Base-by-base conservation (phyloP, 2,888 invertebrate species). In the Pimpla rufipes region DNA sequence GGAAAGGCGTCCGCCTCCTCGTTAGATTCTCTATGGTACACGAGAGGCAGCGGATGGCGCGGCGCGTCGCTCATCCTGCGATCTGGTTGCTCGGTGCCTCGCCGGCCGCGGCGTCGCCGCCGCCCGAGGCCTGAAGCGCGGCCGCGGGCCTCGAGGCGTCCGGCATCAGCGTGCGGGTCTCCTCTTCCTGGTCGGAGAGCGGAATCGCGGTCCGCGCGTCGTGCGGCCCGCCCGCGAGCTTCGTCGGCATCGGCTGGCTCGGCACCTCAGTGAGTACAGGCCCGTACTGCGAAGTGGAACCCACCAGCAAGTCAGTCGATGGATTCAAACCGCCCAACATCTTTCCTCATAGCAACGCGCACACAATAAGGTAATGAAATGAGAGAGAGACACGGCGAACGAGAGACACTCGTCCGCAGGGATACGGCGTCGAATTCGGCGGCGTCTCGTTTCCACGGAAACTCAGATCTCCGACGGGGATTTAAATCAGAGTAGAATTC, bases 301-400 rank as follows among this genome's bases (percentile, higher is more conserved):
- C 93, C 93, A 93, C 93, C 93, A 93, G 93, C 93, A 93, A 93
- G 93, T 93, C 93, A 93, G 93, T 93, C 82, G 93, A 93, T 91
- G 93, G 93, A 90, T 93, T 93, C 93, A 93, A 93, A 92, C 93
- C 93, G 93, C 93, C 93, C 93, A 93, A 93, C 93, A 93, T 93
- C 93, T 93, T 93, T 92, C 90, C 89, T 92, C 92, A 90, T 92
- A 92, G 91, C 90, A 91, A 91, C 90, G 92, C 90, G 91, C 88
- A 91, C 89, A 57, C 50, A 89, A 90, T 3, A 90, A 91, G 88
- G 89, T 90, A 91, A 90, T 89, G 88, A 90, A 91, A 91, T 86
- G 85, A 83, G 84, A 68, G 79, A 85, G 66, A 66, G 21, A 66
- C 66, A 40, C 55, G 55, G 23, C 23, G 10, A n/a, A n/a, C n/a